Evolutionary conservation across 30 jellyfish, hydroid and myxozoan genomes (phyloP), one percentile per base, ranked within the genome.

Genomic region (Chrysaora quinquecirrha): DNA sequence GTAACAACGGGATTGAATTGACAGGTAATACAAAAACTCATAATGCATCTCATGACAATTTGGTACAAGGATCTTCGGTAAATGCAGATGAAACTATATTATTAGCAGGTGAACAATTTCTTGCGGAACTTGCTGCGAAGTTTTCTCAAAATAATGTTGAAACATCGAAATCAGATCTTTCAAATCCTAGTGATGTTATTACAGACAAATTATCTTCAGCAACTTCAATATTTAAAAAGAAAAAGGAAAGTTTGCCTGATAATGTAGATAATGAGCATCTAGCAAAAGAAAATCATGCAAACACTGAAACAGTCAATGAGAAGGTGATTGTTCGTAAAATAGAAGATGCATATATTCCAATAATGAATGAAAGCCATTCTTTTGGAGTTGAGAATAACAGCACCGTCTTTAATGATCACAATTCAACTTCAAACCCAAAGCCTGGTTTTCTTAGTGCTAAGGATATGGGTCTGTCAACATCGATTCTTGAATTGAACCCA

Each of bases 101-200:
- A 73, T 78, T 83, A 21, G 99, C 99, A 22, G 99, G 99, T 30
- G 99, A 95, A 48, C 82, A 76, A 82, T 95, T 95, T 47, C 77
- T 94, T 3, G 99, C 95, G 50, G 96, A 94, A 20, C 86, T 94
- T 38, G 88, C 97, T 3, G 99, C 99, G 2, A 94, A 87, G 66
- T 68, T 85, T 38, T 75, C 89, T 1, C 78, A 85, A 19, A 48
- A n/a, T 65, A 31, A 30, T 60, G 34, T 23, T 24, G 85, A 67
- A 25, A 29, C 24, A 12, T n/a, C 85, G 7, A 52, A 80, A 0
- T 6, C 85, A 11, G 11, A 14, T 19, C 30, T 22, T 22, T 19
- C 82, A 0, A n/a, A 52, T 19, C 19, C 68, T 3, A 19, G 68
- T 52, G 25, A 3, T 3, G n/a, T n/a, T n/a, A n/a, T n/a, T n/a